Base-by-base conservation (phyloP, 1,140 invertebrate species). In the Tetranychus urticae region DNA sequence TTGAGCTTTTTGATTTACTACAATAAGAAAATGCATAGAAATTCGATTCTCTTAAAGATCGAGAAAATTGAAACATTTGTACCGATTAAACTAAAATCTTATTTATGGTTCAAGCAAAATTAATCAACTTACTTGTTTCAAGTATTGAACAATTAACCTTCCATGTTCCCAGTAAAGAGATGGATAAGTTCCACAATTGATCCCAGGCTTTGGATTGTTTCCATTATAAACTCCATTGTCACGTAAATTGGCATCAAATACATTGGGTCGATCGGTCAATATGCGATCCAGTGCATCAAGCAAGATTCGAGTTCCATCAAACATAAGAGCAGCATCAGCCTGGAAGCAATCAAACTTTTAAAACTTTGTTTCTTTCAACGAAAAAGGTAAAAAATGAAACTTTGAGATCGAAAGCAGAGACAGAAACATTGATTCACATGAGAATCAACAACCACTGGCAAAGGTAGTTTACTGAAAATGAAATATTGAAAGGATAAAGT, bases 221-320 rank as follows among this genome's bases (percentile, higher is more conserved):
- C 84, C 85, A 67, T 74, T 79, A 71, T 73, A 72, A 46, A 74
- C 72, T 56, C 70, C 71, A 1, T 75, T 72, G 33, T 71, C 61
- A 54, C 80, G 76, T 37, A 80, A 74, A 66, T 80, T 81, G 66
- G 76, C 78, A 37, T 82, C 76, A 64, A 84, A 80, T 57, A 81
- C 74, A 69, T 88, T 84, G 3, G 81, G 80, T 69, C 86, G 87
- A 71, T 86, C 87, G 59, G 80, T 75, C 50, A 87, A 73, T 42
- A 89, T 78, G 69, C 86, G 82, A 69, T 84, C 83, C 67, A 92
- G 83, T n/a, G 86, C 86, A 72, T 91, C 86, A 50, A 89, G 83
- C 35, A 92, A 77, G 0, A 93, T 84, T 69, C 85, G 83, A 1
- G 91, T 86, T 2, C 86, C 84, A 70, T 94, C 90, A 70, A 88